Evolutionary conservation across 1,140 invertebrate species (phyloP).

Genomic region (Bombyx mori): ASM3026992v2 NC_085121.1:9298501-9299000

Average conservation of each 20-base stretch:
- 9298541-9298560: constrained; percentile 59
- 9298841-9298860: too few species aligned
- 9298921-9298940: too few species aligned
- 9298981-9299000: too few species aligned
- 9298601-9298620: constrained; percentile 39
- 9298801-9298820: too few species aligned
- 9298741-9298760: too few species aligned
- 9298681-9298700: constrained; percentile 53
- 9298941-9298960: too few species aligned
- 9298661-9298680: constrained; percentile 49
- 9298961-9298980: too few species aligned
- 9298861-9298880: background rate
- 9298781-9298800: too few species aligned
- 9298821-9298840: too few species aligned
- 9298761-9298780: too few species aligned
- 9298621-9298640: constrained; percentile 53
- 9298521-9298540: constrained; percentile 29
- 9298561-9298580: constrained; percentile 48
- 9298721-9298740: background rate
- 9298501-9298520: background rate
- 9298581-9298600: constrained; percentile 43
- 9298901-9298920: too few species aligned
- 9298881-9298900: too few species aligned
- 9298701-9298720: constrained; percentile 49
- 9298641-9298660: constrained; percentile 52